Base-by-base conservation (phyloP, 1,140 invertebrate species). In the Cotesia vestalis region DNA sequence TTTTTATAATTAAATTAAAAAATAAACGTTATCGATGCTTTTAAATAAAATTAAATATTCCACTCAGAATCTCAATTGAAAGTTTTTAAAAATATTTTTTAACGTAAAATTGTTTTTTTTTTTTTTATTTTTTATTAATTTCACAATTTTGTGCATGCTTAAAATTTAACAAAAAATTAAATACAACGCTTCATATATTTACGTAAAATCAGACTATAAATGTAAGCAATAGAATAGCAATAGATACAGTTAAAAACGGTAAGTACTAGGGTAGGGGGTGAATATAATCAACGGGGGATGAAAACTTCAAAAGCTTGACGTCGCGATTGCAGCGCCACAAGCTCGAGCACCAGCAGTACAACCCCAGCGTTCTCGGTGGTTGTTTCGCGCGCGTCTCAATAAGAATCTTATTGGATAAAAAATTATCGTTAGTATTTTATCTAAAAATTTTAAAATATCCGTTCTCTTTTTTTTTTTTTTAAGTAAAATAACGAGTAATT, bases 311-410 rank as follows among this genome's bases (percentile, higher is more conserved):
- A 75, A 70, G 75, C 73, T 78, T 71, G 75, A 79, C 82, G 78
- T 69, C 35, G 79, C 79, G 81, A 85, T 77, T 76, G 78, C 78
- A 84, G 84, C 84, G 84, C 84, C 80, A 75, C 81, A 75, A 77
- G 76, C 64, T 72, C 20, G 76, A 76, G 79, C 82, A 84, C 79
- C 84, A 64, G 36, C 71, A 86, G 84, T 86, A 73, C 78, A 81
- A 80, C 77, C 80, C 80, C 82, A 84, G 83, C 84, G 84, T 84
- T 81, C 82, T 79, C 78, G 79, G 83, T 77, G 83, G 78, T 81
- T 75, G 82, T 83, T 79, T 84, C 83, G 82, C 78, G 82, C 81
- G 81, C 79, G 79, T 77, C 34, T 11, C 2, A 40, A 3, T 9
- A 4, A 36, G 36, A 27, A 34, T 36, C 11, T 12, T n/a, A 2